Evolutionary conservation across 2,113 vertebrate species (phyloP).

Genomic region (Pteropus alecto): DNA sequence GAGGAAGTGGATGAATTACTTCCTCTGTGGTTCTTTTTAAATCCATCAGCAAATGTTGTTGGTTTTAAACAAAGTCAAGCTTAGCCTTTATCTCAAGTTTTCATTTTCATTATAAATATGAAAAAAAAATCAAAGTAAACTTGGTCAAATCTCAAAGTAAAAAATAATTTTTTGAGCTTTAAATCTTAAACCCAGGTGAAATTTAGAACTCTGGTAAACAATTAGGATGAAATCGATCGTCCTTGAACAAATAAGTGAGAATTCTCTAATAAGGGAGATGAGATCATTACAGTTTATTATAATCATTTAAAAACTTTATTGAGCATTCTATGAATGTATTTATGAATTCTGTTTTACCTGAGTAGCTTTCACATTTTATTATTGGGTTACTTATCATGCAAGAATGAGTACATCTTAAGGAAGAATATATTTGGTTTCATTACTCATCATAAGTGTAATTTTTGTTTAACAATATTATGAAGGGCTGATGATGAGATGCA

Average conservation of each 20-base stretch:
- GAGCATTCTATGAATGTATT: background rate
- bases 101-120: background rate
- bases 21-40: background rate
- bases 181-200: constrained; percentile 18
- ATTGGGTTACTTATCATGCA: constrained; percentile 78
- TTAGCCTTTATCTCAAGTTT: background rate
- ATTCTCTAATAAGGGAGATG: constrained; percentile 6
- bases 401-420: constrained; percentile 75
- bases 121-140: background rate
- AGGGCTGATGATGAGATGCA: constrained; percentile 87
- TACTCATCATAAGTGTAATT: constrained; percentile 87
- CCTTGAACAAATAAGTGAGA: background rate
- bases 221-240: background rate
- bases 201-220: constrained; percentile 32
- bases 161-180: background rate
- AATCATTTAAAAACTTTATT: background rate
- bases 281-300: constrained; percentile 4
- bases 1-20: background rate
- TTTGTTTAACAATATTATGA: constrained; percentile 85
- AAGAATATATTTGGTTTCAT: constrained; percentile 83
- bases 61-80: background rate
- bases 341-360: constrained; percentile 35
- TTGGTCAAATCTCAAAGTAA: constrained; percentile 11
- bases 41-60: background rate
- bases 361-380: constrained; percentile 53